Evolutionary conservation across 2,888 invertebrate genomes (phyloP).

Genomic region (Belgica antarctica): DNA sequence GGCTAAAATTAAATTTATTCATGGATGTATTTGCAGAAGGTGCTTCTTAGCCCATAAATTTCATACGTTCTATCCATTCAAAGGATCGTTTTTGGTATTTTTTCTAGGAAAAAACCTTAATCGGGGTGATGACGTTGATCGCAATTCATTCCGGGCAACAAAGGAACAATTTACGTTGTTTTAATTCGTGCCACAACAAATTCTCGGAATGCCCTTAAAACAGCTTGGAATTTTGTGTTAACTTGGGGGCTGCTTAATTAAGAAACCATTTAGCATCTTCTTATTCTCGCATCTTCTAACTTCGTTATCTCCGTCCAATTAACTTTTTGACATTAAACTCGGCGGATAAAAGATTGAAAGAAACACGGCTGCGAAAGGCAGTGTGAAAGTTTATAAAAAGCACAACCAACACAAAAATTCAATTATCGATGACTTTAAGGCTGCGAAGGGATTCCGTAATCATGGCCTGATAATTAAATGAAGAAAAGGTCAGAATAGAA

Average conservation of each 20-base stretch:
- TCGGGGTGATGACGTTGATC: background rate
- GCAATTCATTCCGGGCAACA: background rate
- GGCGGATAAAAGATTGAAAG: background rate
- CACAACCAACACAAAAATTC: slow-evolving; percentile 7
- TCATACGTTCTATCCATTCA: too few species aligned
- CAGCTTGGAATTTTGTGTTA: too few species aligned
- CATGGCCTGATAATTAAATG: background rate
- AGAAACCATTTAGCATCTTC: slow-evolving; percentile 5
- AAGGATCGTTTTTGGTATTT: too few species aligned
- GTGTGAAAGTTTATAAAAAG: background rate
- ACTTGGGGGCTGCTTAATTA: slow-evolving; percentile 15
- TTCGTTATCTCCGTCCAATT: slow-evolving; percentile 15
- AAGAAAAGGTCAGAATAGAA: background rate
- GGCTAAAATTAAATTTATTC: too few species aligned
- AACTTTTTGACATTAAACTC: slow-evolving; percentile 1
- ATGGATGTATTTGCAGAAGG: too few species aligned
- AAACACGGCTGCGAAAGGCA: background rate
- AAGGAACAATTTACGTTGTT: background rate
- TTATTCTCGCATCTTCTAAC: background rate
- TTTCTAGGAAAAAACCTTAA: too few species aligned
- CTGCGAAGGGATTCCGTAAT: background rate
- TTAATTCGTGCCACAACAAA: too few species aligned
- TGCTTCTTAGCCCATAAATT: too few species aligned
- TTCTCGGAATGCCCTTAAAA: too few species aligned
- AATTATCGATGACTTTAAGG: slow-evolving; percentile 21